Evolutionary conservation across 2,888 invertebrate genomes (phyloP).

Genomic region (Platycnemis pennipes): DNA sequence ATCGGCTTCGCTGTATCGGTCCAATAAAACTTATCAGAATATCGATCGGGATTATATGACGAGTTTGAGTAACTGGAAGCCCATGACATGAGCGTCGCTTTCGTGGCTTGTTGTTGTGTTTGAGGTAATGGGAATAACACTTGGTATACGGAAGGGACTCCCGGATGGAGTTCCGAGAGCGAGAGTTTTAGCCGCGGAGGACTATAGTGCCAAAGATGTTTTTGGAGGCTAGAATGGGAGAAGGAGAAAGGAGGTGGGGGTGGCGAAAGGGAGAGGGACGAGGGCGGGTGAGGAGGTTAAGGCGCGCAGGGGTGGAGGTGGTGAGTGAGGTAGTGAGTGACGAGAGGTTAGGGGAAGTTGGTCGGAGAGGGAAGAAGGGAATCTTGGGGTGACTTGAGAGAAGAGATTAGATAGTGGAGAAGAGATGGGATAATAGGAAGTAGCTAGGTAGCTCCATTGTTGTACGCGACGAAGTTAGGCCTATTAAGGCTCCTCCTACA

Average conservation of each 20-base stretch:
- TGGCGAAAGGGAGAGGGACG: background rate
- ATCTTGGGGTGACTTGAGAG: background rate
- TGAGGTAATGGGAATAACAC: background rate
- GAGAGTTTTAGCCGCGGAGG: background rate
- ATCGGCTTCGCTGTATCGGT: background rate
- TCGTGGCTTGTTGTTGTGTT: background rate
- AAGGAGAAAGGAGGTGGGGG: background rate
- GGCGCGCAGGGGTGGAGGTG: background rate
- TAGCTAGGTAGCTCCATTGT: constrained; percentile 66
- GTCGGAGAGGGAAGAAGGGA: background rate
- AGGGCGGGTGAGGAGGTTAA: background rate
- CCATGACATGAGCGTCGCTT: background rate
- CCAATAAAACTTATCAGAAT: background rate
- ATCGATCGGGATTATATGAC: background rate
- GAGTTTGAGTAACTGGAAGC: background rate
- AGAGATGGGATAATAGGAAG: constrained; percentile 63
- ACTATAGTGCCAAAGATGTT: background rate
- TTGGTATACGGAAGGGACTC: background rate
- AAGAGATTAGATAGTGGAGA: constrained; percentile 59
- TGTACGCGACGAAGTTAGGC: constrained; percentile 60
- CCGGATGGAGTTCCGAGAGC: background rate
- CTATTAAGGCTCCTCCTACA: constrained; percentile 65
- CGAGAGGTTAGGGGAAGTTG: background rate
- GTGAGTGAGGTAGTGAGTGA: background rate
- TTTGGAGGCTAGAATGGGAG: no score